Evolutionary conservation across 2,797 vertebrate genomes (phyloP), one percentile per base, ranked within the genome.

Genomic region (Pygocentrus nattereri): DNA sequence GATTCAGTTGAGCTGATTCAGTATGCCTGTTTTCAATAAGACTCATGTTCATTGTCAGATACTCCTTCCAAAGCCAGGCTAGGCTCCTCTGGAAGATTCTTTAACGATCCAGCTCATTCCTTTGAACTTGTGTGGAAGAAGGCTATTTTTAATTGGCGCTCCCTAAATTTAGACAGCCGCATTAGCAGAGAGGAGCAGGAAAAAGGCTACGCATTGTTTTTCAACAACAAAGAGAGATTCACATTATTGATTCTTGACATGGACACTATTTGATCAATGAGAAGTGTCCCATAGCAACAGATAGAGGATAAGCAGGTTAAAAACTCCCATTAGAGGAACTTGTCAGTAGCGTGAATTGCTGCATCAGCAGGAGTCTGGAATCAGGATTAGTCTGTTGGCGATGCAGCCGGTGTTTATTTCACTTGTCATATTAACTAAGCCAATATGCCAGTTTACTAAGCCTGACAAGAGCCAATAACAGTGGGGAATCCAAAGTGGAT

Each of bases 241-340:
- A 76, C 87, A 85, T 87, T 88, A 90, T 90, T 80, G 89, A 92
- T 90, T 83, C 27, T 5, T 80, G 83, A 77, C 59, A 58, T 6
- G 49, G 86, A 91, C 89, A 83, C 72, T 21, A 19, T 86, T 86
- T 88, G 75, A 91, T 92, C 74, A 84, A 78, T 71, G 54, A 64
- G 16, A 61, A 12, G 49, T 56, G 10, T 73, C 34, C 31, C 50
- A 3, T 23, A 23, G 74, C 50, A 64, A 27, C 81, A 72, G 79
- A 89, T 84, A 82, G 78, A 78, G 61, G 76, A 69, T 74, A 65
- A 31, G 70, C 86, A 81, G 86, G 79, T 84, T 71, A 79, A 56
- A 76, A 81, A 52, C 2, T 87, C 79, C 73, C 80, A 80, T 64
- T 81, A 76, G 74, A 88, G 75, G 49, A 73, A 62, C 76, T 31